These are phyloP conservation scores for Congeria kusceri DNA, from an alignment of 2,888 invertebrate genomes.

Conservation along the genomic window DNA sequence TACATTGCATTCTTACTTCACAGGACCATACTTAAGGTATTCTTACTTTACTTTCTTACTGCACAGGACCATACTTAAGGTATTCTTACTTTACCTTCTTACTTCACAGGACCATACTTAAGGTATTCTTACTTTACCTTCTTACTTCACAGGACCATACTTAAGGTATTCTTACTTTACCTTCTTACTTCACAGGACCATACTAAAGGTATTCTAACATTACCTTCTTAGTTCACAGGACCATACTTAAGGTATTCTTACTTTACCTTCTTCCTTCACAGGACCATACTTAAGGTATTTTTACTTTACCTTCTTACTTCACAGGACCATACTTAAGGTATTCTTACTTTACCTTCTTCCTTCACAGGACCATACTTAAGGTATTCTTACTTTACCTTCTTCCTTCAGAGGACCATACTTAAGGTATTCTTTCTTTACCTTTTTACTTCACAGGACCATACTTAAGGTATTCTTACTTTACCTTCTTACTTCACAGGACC, in stretches of 20 bases:
- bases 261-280: too few species aligned
- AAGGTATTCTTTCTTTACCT: slow-evolving; percentile 92
- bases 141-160: too few species aligned
- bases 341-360: slow-evolving; percentile 93
- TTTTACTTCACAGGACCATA: slow-evolving; percentile 98
- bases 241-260: too few species aligned
- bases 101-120: too few species aligned
- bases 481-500: slow-evolving; percentile 1
- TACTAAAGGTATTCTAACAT: slow-evolving; percentile 1
- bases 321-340: slow-evolving; percentile 95
- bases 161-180: too few species aligned
- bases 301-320: slow-evolving; percentile 97
- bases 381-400: slow-evolving; percentile 90
- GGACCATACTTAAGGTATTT: too few species aligned
- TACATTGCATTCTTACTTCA: too few species aligned
- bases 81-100: neutral
- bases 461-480: slow-evolving; percentile 89
- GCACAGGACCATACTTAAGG: slow-evolving; percentile 8
- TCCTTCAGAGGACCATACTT: slow-evolving; percentile 97
- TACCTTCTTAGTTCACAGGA: neutral
- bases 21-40: too few species aligned
- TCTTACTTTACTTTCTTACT: neutral
- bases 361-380: slow-evolving; percentile 98
- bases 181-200: slow-evolving; percentile 4
- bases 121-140: too few species aligned